Percentiles rank a stretch among this genome's conserved stretches.
phyloP scores from a whole-genome alignment of 2,888 invertebrate genomes.

The Xestia ashworthii region DNA sequence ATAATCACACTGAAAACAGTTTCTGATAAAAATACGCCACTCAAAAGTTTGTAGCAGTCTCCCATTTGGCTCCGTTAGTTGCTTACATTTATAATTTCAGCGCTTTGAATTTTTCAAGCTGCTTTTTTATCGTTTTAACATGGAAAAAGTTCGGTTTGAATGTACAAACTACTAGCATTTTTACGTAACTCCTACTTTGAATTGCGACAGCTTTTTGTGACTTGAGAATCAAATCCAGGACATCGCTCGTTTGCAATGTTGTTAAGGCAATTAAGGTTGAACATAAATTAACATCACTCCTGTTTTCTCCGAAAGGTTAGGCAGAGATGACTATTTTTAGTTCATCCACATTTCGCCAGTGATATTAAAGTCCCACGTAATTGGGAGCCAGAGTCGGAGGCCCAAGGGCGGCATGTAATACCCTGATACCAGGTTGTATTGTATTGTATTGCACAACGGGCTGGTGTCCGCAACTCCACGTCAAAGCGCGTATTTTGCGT shows the following conservation, averaged over 20 bases:
- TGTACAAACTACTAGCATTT: conserved; percentile 24
- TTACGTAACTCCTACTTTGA: conserved; percentile 28
- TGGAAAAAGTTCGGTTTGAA: conserved; percentile 43
- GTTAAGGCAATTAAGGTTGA: background rate
- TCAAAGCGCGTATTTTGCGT: no score
- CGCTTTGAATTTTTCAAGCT: conserved; percentile 46
- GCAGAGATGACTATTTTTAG: background rate
- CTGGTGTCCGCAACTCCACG: no score
- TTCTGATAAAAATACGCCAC: conserved; percentile 20
- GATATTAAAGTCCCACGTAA: background rate
- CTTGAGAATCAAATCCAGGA: conserved; percentile 20
- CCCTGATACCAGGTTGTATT: no score
- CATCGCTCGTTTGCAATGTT: conserved; percentile 5
- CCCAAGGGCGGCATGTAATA: no score
- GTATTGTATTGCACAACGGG: no score
- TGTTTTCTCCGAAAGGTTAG: no score
- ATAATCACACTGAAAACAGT: conserved; percentile 23
- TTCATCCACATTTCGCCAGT: background rate
- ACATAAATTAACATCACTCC: background rate
- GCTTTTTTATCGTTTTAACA: conserved; percentile 36
- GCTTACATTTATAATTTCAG: conserved; percentile 38
- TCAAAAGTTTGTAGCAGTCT: conserved; percentile 33
- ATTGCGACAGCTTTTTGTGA: conserved; percentile 27
- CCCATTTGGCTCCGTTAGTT: conserved; percentile 38
- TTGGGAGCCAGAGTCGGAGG: no score